phyloP scores from a whole-genome alignment of 2,888 invertebrate species.

The Encarsia formosa region DNA sequence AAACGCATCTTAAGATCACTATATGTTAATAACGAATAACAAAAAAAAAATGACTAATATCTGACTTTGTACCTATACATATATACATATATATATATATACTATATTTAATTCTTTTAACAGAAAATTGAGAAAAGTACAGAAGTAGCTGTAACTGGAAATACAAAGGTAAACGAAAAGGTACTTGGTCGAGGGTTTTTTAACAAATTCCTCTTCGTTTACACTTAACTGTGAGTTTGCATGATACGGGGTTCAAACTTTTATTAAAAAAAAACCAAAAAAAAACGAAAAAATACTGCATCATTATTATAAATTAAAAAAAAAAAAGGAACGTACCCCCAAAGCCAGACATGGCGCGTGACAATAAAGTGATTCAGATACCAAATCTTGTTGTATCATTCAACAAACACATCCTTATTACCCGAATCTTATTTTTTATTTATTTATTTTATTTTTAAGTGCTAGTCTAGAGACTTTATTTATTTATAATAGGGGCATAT shows the following conservation, averaged over 20 bases:
- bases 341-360: slow-evolving; percentile 50
- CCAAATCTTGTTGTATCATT: slow-evolving; percentile 1
- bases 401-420: background rate
- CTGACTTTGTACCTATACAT: slow-evolving; percentile 49
- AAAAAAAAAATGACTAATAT: slow-evolving; percentile 44
- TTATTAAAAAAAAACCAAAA: slow-evolving; percentile 31
- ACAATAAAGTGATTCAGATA: slow-evolving; percentile 50
- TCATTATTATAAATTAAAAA: slow-evolving; percentile 49
- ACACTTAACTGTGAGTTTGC: too few species aligned
- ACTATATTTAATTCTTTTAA: too few species aligned
- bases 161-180: too few species aligned
- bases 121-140: too few species aligned
- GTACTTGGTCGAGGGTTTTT: too few species aligned
- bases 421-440: too few species aligned
- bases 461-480: too few species aligned
- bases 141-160: too few species aligned
- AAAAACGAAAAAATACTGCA: too few species aligned
- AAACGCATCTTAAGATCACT: slow-evolving; percentile 31
- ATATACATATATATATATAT: too few species aligned
- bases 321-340: slow-evolving; percentile 49
- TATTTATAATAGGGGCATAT: too few species aligned
- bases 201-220: slow-evolving; percentile 25
- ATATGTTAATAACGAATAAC: slow-evolving; percentile 33
- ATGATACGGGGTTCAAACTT: slow-evolving; percentile 18
- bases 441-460: too few species aligned